phyloP scores from a whole-genome alignment of 2,113 vertebrate species.

The Apeltes quadracus region DNA sequence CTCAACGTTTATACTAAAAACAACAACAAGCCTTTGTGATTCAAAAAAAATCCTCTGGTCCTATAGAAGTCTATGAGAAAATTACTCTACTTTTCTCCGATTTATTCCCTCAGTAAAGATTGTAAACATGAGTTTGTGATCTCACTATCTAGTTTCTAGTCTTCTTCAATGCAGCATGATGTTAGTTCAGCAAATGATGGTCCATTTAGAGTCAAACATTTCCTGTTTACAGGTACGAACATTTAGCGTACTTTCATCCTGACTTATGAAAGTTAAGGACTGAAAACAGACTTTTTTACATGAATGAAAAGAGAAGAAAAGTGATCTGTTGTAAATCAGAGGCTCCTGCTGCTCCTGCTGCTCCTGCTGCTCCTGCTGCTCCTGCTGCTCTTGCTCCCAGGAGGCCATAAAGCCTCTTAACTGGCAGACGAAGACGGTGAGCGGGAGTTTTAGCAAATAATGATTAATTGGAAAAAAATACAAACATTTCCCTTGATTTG shows the following conservation, averaged over 20 bases:
- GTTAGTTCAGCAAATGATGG: too few species aligned
- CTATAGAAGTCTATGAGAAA: background rate
- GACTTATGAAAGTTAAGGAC: too few species aligned
- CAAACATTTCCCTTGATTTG: background rate
- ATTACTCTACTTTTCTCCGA: too few species aligned
- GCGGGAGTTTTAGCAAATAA: conserved; percentile 34
- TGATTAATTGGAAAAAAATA: conserved; percentile 35
- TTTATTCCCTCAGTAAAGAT: too few species aligned
- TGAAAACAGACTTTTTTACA: background rate
- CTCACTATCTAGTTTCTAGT: too few species aligned
- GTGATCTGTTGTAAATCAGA: conserved; percentile 39
- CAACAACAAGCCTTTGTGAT: too few species aligned
- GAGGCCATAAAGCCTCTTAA: conserved; percentile 48
- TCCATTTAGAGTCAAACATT: too few species aligned
- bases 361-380: conserved; percentile 1
- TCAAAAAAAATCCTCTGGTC: background rate
- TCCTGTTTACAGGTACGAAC: too few species aligned
- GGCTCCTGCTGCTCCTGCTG: conserved; percentile 1
- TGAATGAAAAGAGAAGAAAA: too few species aligned
- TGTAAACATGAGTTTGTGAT: too few species aligned
- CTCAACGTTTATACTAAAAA: background rate
- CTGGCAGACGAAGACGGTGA: conserved; percentile 11
- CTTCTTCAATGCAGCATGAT: too few species aligned
- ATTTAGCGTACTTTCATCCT: too few species aligned
- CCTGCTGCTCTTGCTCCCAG: conserved; percentile 7